Base-by-base conservation (phyloP, 2,113 vertebrate species). In the Theristicus caerulescens region DNA sequence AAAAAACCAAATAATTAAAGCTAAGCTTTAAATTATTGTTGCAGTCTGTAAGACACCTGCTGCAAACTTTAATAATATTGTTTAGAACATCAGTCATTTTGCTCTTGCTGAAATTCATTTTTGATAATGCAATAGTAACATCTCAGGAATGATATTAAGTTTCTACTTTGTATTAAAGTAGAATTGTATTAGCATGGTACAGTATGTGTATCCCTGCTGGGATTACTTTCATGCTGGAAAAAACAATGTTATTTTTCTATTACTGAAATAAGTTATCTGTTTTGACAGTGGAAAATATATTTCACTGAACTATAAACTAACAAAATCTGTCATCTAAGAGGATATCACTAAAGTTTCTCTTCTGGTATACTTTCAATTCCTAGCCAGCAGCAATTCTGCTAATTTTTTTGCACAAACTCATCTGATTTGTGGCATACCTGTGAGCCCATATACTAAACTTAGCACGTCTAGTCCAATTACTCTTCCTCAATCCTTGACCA, bases 171-270 rank as follows among this genome's bases (percentile, higher is more conserved):
- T 95, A 97, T 87, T 93, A 91, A 94, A 97, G 78, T 71, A 93
- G 84, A 95, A 96, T 97, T 95, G 86, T 88, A 92, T 97, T 97
- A 97, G 66, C 57, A 87, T 74, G 76, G 92, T 90, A 71, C 27
- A 72, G 52, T 61, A 52, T 90, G 51, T 85, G 76, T 82, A 88
- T 79, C 66, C 74, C 94, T 88, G 57, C 82, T 95, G 94, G 77
- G 80, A 96, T 95, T 95, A 89, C 49, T 95, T 94, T 96, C 90
- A 84, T 70, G 47, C 80, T 91, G 54, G 86, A 96, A 94, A 94
- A 97, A 97, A 84, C 71, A 92, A 77, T 70, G 62, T 64, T 97
- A 94, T 97, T 97, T 95, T 96, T 91, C 92, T 94, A 82, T 96
- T 94, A 93, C 58, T 65, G 64, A 86, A 97, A 71, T 87, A 97